phyloP scores from a whole-genome alignment of 2,113 vertebrate species.

The Corvus moneduloides region DNA sequence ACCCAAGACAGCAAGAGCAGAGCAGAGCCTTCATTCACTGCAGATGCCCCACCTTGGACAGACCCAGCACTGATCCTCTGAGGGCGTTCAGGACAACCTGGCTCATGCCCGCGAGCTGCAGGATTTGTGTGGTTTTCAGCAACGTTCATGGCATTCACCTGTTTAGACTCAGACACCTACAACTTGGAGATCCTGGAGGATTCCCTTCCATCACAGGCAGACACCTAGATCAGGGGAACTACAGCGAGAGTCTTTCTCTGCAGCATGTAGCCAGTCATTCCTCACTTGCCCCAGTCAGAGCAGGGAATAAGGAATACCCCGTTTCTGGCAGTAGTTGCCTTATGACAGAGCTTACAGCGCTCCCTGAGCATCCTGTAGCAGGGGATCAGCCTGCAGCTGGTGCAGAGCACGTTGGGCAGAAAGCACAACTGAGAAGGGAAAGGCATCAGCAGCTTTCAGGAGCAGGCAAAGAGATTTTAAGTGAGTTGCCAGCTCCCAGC shows the following conservation, averaged over 20 bases:
- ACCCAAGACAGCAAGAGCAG: background rate
- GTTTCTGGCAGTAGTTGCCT: background rate
- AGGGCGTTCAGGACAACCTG: background rate
- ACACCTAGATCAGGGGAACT: rapidly evolving
- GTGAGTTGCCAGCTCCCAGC: background rate
- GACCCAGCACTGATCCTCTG: background rate
- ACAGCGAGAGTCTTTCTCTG: background rate
- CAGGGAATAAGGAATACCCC: background rate
- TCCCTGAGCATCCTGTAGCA: background rate
- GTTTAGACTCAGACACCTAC: background rate
- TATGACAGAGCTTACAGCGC: rapidly evolving
- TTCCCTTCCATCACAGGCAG: background rate
- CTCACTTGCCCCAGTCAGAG: background rate
- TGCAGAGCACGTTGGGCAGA: background rate
- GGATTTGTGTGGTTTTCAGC: background rate
- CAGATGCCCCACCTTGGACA: background rate
- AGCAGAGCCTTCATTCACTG: background rate
- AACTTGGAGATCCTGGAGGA: background rate
- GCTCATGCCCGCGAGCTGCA: background rate
- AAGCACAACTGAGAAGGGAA: background rate
- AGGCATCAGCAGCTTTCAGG: background rate
- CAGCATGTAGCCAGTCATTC: background rate
- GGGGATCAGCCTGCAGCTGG: background rate
- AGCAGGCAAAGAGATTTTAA: background rate
- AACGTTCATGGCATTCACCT: background rate